Conservation (phyloP, 2,888 invertebrate species). For the Lepidonotus clava region DNA sequence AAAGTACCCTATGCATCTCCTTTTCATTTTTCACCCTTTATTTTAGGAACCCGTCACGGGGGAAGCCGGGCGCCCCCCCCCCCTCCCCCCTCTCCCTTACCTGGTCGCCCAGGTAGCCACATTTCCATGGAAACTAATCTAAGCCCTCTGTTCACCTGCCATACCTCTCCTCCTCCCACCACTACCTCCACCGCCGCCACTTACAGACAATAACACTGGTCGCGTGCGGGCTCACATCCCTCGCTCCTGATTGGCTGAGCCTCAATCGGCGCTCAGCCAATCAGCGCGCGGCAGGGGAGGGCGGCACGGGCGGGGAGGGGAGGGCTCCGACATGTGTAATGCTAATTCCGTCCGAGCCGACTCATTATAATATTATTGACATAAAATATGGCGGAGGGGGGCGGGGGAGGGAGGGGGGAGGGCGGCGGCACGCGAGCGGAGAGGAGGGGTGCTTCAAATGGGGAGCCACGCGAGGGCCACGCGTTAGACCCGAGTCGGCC, state of each 20-base stretch:
- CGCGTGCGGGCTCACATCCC: neutral
- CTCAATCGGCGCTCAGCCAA: neutral
- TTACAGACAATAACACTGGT: neutral
- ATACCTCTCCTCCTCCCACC: neutral
- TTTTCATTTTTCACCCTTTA: too few relatives aligned
- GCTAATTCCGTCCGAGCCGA: constrained; percentile 17
- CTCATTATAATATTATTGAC: constrained; percentile 52
- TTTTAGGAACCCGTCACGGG: neutral
- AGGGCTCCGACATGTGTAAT: constrained; percentile 28
- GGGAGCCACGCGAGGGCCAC: neutral
- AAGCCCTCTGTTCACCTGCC: too few relatives aligned
- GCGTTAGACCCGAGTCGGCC: neutral
- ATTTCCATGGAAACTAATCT: too few relatives aligned
- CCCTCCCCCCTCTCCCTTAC: too few relatives aligned
- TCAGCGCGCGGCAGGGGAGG: neutral
- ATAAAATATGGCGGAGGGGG: constrained; percentile 37
- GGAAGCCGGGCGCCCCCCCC: neutral
- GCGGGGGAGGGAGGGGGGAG: neutral
- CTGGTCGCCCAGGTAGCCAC: too few relatives aligned
- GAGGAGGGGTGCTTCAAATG: constrained; percentile 13
- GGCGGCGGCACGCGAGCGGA: neutral
- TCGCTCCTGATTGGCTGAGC: neutral
- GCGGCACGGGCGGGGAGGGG: neutral
- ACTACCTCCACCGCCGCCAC: neutral
- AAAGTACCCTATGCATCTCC: too few relatives aligned